Evolutionary conservation across 2,888 invertebrate species (phyloP).

Genomic region (Perithous albicinctus): DNA sequence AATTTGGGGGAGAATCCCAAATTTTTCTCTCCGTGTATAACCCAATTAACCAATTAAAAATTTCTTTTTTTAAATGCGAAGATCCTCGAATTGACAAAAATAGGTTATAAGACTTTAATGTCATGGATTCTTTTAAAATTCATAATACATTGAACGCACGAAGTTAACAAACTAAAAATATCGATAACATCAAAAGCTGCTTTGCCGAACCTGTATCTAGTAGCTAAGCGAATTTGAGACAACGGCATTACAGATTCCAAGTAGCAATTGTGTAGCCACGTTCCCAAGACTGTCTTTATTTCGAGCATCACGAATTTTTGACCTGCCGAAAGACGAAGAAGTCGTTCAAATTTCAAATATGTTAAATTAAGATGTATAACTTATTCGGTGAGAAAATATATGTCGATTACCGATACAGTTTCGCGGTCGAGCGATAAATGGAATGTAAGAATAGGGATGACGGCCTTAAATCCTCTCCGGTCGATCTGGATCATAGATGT

Average conservation of each 20-base stretch:
- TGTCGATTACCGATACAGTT: conserved; percentile 87
- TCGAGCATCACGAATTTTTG: conserved; percentile 77
- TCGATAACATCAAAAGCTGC: too few species aligned
- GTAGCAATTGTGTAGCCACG: conserved; percentile 73
- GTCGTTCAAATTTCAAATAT: background rate
- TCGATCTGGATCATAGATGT: conserved; percentile 88
- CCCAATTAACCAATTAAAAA: too few species aligned
- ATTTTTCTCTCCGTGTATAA: too few species aligned
- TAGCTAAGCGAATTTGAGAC: conserved; percentile 64
- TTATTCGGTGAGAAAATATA: background rate
- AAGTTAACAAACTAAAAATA: too few species aligned
- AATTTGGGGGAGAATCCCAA: too few species aligned
- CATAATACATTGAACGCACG: too few species aligned
- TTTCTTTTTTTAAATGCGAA: too few species aligned
- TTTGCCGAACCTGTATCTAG: too few species aligned
- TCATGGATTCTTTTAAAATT: too few species aligned
- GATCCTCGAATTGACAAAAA: too few species aligned
- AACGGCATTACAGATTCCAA: conserved; percentile 74
- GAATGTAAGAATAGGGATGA: conserved; percentile 89
- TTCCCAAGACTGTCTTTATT: conserved; percentile 72
- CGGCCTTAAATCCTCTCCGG: conserved; percentile 85
- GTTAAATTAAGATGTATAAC: too few species aligned
- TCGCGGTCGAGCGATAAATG: conserved; percentile 89
- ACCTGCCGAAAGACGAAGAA: conserved; percentile 50
- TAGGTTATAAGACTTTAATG: too few species aligned